Conservation (phyloP, 2,888 invertebrate species). For the Orthosia cruda region DNA sequence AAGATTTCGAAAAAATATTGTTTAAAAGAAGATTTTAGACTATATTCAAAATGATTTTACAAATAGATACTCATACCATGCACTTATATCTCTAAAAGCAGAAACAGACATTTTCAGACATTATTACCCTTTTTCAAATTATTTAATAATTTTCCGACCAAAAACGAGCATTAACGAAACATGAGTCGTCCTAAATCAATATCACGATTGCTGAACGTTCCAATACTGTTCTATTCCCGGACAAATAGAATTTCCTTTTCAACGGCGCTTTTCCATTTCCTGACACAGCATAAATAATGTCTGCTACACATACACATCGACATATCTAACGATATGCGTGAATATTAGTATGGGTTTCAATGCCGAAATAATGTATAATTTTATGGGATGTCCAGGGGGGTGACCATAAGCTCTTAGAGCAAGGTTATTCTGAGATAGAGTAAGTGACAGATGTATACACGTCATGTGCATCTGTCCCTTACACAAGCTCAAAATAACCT, state of each 20-base stretch:
- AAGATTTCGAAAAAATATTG: too few species aligned
- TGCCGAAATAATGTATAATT: constrained; percentile 3
- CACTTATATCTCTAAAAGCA: neutral
- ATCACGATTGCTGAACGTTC: constrained; percentile 26
- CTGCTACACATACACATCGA: constrained; percentile 27
- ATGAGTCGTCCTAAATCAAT: constrained; percentile 58
- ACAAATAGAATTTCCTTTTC: constrained; percentile 63
- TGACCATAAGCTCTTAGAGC: too few species aligned
- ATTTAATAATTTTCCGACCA: neutral
- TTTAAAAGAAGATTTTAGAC: too few species aligned
- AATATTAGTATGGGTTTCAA: constrained; percentile 6
- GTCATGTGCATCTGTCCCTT: too few species aligned
- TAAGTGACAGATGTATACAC: too few species aligned
- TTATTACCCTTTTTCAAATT: constrained; percentile 1
- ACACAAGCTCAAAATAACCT: too few species aligned
- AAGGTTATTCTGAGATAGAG: too few species aligned
- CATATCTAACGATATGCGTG: constrained; percentile 12
- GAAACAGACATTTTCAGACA: neutral
- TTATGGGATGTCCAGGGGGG: neutral
- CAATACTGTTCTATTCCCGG: constrained; percentile 46
- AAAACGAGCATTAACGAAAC: constrained; percentile 40
- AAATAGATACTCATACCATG: neutral
- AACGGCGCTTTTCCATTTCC: constrained; percentile 56
- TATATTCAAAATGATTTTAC: neutral
- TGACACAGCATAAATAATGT: constrained; percentile 50